These are phyloP conservation scores for Scaeva pyrastri DNA, from an alignment of 2,888 invertebrate genomes.

Conservation along the genomic window DNA sequence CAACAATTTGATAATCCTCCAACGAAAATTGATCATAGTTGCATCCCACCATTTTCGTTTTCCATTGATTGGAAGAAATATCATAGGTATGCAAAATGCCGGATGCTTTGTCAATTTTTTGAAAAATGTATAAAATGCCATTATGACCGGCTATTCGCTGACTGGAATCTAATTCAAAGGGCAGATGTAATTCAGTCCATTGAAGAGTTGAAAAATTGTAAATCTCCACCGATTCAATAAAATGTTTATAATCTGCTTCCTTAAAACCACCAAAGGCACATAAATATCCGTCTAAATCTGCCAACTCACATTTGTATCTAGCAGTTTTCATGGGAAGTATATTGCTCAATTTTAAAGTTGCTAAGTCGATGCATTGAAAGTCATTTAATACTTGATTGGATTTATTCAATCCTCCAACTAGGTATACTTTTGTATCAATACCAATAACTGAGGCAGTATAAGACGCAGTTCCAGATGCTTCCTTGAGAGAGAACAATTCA, in stretches of 20 bases:
- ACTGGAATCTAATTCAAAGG: too few relatives aligned
- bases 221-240: neutral
- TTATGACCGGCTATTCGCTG: neutral
- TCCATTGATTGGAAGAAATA: neutral
- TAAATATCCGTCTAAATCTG: neutral
- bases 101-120: neutral
- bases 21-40: too few relatives aligned
- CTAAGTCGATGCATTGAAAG: neutral
- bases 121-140: neutral
- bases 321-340: neutral
- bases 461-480: too few relatives aligned
- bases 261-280: neutral
- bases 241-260: neutral
- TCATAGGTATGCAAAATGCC: neutral
- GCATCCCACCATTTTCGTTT: too few relatives aligned
- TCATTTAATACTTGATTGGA: neutral
- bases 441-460: neutral
- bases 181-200: neutral
- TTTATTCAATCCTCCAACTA: neutral
- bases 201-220: neutral
- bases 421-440: neutral
- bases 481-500: too few relatives aligned
- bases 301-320: neutral
- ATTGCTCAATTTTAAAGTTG: neutral
- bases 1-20: too few relatives aligned